These are phyloP conservation scores for Lamellibrachia columna DNA, from an alignment of 2,888 invertebrate genomes.

Conservation along the genomic window DNA sequence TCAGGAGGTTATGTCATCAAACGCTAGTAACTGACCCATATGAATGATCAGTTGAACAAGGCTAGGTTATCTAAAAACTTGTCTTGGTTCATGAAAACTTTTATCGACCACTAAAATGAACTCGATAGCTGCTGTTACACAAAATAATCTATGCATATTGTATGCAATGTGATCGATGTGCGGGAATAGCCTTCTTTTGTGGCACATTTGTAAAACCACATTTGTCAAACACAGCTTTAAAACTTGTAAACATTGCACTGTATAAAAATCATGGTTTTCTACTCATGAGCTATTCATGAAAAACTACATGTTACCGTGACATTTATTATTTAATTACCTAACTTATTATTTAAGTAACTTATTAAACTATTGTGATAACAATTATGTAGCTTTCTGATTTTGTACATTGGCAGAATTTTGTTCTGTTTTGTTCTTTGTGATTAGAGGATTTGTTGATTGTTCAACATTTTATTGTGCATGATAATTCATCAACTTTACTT, in stretches of 20 bases:
- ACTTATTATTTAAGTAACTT: constrained; percentile 3
- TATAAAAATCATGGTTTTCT: background rate
- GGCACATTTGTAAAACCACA: background rate
- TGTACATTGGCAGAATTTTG: background rate
- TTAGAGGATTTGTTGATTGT: too few species aligned
- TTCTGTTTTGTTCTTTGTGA: background rate
- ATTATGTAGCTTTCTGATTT: background rate
- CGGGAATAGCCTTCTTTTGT: too few species aligned
- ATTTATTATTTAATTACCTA: background rate
- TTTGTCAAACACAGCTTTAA: background rate
- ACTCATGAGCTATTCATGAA: background rate
- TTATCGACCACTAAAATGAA: background rate
- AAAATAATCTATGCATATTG: background rate
- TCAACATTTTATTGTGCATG: too few species aligned
- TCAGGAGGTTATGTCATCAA: background rate
- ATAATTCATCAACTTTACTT: too few species aligned
- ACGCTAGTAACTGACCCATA: background rate
- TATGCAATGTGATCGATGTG: background rate
- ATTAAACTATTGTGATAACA: background rate
- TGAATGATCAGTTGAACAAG: background rate
- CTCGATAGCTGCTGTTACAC: background rate
- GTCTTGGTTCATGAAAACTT: background rate
- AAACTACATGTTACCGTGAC: background rate
- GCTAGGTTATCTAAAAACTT: background rate
- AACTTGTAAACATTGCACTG: background rate